Conservation (phyloP, 2,113 vertebrate species). For the Poeciliopsis retropinna region DNA sequence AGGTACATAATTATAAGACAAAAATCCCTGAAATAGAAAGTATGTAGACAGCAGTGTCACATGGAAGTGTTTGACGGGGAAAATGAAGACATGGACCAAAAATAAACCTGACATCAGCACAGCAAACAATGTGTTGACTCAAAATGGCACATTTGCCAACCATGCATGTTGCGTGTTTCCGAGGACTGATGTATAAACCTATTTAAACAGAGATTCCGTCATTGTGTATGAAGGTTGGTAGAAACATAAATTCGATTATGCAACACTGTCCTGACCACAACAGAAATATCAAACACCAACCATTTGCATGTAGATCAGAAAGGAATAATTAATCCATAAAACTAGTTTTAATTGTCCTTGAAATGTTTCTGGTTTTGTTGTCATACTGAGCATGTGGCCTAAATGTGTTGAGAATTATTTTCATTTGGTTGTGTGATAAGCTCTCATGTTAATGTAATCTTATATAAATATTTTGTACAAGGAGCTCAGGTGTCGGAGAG, state of each 20-base stretch:
- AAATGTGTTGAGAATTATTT: no score
- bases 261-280: neutral
- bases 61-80: conserved; percentile 9
- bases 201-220: conserved; percentile 3
- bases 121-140: conserved; percentile 18
- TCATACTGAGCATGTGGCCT: no score
- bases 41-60: conserved; percentile 33
- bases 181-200: conserved; percentile 10
- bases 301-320: neutral
- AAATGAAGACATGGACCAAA: conserved; percentile 31
- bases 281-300: neutral
- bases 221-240: neutral
- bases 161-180: conserved; percentile 11
- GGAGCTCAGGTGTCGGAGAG: no score
- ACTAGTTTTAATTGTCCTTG: no score
- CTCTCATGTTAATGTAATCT: no score
- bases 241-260: neutral
- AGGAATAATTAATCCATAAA: no score
- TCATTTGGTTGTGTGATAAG: no score
- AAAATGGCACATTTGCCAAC: conserved; percentile 12
- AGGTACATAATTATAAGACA: conserved; percentile 33
- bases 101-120: conserved; percentile 30
- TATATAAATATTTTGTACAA: no score
- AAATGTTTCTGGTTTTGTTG: no score
- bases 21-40: conserved; percentile 42